Evolutionary conservation across 2,888 invertebrate genomes (phyloP), one percentile per base, ranked within the genome.

Genomic region (Notocelia uddmanniana): DNA sequence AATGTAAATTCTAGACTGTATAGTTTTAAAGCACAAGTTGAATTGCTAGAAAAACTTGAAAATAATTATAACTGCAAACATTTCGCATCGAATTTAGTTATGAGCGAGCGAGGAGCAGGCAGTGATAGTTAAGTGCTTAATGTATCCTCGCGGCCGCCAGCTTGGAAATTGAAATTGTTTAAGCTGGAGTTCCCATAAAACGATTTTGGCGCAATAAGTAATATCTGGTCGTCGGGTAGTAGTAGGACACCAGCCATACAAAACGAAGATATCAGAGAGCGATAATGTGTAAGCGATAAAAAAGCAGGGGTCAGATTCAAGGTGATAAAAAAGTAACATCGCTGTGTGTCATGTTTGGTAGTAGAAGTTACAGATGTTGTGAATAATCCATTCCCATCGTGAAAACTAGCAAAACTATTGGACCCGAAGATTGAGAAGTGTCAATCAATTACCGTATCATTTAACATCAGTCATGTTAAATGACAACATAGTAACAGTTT

Each of bases 81-180:
- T 73, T 76, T 70, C 76, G 62, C 69, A 52, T 57, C 57, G 73
- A 73, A 83, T 86, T 87, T 89, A 86, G 87, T 88, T 83, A 87
- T 86, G 84, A 66, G 64, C 84, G 87, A 89, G 89, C 85, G 82
- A 86, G 86, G 82, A 89, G 89, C 90, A 91, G 89, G 88, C 91
- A 91, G 90, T 88, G 89, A 92, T 91, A 92, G 92, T 91, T 91
- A 91, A 92, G 91, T 91, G 90, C 90, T 92, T 92, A 92, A 92
- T 92, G 91, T 92, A 91, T 89, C 91, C 90, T 83, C 81, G 80
- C 89, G 87, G 85, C 86, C 85, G 83, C 80, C 82, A 82, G 90
- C 89, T 85, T 85, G 88, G 86, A 92, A 90, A 91, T 90, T 91
- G 90, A 90, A 91, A 90, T 92, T 90, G 88, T 81, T 85, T 87